These are phyloP conservation scores for Diabrotica virgifera DNA, from an alignment of 1,140 invertebrate species.

Conservation along the genomic window DNA sequence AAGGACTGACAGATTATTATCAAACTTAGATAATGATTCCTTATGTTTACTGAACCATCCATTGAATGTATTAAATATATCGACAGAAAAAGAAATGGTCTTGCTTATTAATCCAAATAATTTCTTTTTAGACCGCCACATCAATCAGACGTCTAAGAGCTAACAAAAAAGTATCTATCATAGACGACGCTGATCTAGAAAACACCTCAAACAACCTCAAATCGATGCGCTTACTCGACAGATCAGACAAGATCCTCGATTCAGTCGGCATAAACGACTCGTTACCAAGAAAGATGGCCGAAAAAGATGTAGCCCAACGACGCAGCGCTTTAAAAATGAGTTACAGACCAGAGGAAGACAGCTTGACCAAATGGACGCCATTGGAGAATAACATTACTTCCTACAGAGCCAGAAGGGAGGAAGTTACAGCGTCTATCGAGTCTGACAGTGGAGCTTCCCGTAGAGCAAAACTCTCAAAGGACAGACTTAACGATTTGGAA, in stretches of 20 bases:
- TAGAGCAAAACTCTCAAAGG: constrained; percentile 48
- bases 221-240: constrained; percentile 52
- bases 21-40: too few relatives aligned
- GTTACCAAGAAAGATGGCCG: constrained; percentile 45
- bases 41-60: too few relatives aligned
- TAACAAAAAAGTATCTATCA: constrained; percentile 53
- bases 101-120: too few relatives aligned
- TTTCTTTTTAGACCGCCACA: constrained; percentile 41
- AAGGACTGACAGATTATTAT: too few relatives aligned
- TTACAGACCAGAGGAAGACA: constrained; percentile 37
- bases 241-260: constrained; percentile 59
- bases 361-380: constrained; percentile 55
- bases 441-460: constrained; percentile 32
- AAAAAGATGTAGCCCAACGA: constrained; percentile 43
- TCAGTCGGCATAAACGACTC: constrained; percentile 54
- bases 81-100: too few relatives aligned
- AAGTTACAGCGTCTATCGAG: background rate
- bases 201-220: constrained; percentile 54
- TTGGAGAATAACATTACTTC: constrained; percentile 49
- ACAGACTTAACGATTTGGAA: constrained; percentile 58
- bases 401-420: constrained; percentile 43
- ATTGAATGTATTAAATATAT: too few relatives aligned
- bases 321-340: constrained; percentile 54
- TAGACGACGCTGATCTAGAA: constrained; percentile 58
- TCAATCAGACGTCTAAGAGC: constrained; percentile 50